These are phyloP conservation scores for Nemotelus pantherinus DNA, from an alignment of 2,888 invertebrate species.

Conservation along the genomic window DNA sequence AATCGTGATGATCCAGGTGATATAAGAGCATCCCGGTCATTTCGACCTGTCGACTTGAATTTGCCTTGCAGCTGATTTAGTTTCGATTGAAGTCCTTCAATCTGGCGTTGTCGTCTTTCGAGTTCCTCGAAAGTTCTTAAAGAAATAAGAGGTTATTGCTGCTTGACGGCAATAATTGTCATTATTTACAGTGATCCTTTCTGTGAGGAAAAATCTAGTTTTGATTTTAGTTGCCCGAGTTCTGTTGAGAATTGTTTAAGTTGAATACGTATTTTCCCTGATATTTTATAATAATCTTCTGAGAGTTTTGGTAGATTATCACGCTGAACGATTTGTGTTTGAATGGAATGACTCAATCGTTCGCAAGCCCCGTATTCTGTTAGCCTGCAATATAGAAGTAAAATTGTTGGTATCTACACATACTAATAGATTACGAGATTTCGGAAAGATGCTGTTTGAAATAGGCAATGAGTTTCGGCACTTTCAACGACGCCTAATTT, in stretches of 20 bases:
- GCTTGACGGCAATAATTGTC: neutral
- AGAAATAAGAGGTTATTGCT: neutral
- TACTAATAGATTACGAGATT: too few species aligned
- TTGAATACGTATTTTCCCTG: conserved; percentile 69
- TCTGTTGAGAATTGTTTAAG: conserved; percentile 72
- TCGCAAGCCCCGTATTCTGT: conserved; percentile 74
- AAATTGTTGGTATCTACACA: neutral
- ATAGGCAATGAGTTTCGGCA: too few species aligned
- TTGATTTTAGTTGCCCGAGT: conserved; percentile 68
- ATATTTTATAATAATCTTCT: conserved; percentile 69
- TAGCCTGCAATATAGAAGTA: conserved; percentile 65
- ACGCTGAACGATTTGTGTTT: conserved; percentile 70
- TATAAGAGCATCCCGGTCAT: conserved; percentile 45
- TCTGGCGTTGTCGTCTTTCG: conserved; percentile 70
- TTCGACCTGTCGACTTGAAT: conserved; percentile 50
- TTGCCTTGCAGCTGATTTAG: conserved; percentile 68
- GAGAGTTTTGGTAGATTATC: conserved; percentile 68
- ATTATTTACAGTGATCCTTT: conserved; percentile 60
- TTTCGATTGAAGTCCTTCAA: conserved; percentile 71
- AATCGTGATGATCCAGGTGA: conserved; percentile 50
- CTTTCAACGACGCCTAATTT: too few species aligned
- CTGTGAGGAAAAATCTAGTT: conserved; percentile 67
- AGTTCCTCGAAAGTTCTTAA: conserved; percentile 71
- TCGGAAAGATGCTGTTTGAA: too few species aligned
- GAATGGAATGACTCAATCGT: conserved; percentile 71